Evolutionary conservation across 37 sponge, comb jelly and placozoan genomes (phyloP).

Genomic region (Cliona cf. orientalis): DNA sequence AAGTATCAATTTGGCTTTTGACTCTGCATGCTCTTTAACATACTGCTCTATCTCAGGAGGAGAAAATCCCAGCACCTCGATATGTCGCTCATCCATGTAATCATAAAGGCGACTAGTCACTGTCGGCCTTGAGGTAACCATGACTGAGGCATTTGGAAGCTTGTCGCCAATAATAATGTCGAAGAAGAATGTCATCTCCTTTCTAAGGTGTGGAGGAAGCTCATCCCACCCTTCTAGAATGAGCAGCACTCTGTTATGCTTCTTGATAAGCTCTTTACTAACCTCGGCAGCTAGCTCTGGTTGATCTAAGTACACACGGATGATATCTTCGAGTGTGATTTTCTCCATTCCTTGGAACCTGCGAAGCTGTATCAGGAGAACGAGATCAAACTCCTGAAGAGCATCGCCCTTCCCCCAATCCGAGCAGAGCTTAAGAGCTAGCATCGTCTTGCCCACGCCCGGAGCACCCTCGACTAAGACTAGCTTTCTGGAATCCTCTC

Average conservation of each 20-base stretch:
- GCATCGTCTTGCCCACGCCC: constrained; percentile 42
- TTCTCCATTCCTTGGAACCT: background rate
- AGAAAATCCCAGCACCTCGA: constrained; percentile 38
- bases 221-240: constrained; percentile 55
- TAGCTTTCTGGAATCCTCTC: constrained; percentile 7
- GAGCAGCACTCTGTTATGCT: background rate
- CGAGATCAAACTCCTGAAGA: constrained; percentile 16
- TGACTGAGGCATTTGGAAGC: constrained; percentile 31
- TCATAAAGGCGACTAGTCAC: constrained; percentile 27
- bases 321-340: background rate
- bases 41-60: background rate
- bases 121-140: constrained; percentile 44
- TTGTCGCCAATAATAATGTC: constrained; percentile 18
- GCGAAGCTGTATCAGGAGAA: constrained; percentile 19
- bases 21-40: background rate
- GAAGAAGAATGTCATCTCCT: constrained; percentile 12
- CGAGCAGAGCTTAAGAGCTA: constrained; percentile 31
- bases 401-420: constrained; percentile 16
- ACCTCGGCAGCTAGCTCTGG: background rate
- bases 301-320: background rate
- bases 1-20: background rate
- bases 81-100: constrained; percentile 22
- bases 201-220: constrained; percentile 10
- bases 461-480: constrained; percentile 52
- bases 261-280: background rate